Base-by-base conservation (phyloP, 1,140 invertebrate species). In the Hetaerina americana region DNA sequence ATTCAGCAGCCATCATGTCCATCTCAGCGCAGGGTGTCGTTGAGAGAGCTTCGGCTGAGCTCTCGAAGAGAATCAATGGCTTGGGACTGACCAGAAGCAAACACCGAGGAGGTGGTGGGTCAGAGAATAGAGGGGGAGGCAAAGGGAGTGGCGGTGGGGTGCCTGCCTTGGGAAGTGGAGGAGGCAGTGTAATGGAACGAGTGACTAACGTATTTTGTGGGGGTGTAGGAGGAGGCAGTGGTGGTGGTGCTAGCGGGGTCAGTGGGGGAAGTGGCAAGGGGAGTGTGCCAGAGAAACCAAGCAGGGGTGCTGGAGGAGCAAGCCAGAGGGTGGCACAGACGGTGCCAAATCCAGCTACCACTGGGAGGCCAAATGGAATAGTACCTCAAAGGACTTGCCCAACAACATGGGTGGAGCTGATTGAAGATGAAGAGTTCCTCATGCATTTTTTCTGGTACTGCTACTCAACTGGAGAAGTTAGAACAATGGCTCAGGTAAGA, bases 401-500 rank as follows among this genome's bases (percentile, higher is more conserved):
- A 57, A 80, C 88, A 22, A 84, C 86, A 66, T 91, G 90, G 87
- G 86, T 89, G 22, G 91, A 93, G 75, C 82, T 96, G 73, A 85
- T 94, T 76, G 82, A 87, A 74, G 92, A 96, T 77, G 93, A 95
- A 73, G 84, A 88, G 73, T 96, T 96, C 80, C 85, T 96, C 10
- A 85, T 85, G 26, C 85, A 86, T 73, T 94, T 96, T 82, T 96
- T 96, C 82, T 83, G 88, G 18, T 95, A 94, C 78, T 95, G 96
- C 79, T 95, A 96, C 79, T 88, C 86, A 66, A 83, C 91, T 0
- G 85, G 84, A 66, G 94, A 97, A 75, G 84, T 93, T 72, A 86
- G 90, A 66, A 81, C 86, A 5, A 82, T 96, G 74, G 90, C 93
- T 22, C 90, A 93, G 83, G 89, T 91, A 74, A 77, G 75, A n/a